Evolutionary conservation across 1,140 invertebrate species (phyloP), one percentile per base, ranked within the genome.

Genomic region (Goniozus legneri): DNA sequence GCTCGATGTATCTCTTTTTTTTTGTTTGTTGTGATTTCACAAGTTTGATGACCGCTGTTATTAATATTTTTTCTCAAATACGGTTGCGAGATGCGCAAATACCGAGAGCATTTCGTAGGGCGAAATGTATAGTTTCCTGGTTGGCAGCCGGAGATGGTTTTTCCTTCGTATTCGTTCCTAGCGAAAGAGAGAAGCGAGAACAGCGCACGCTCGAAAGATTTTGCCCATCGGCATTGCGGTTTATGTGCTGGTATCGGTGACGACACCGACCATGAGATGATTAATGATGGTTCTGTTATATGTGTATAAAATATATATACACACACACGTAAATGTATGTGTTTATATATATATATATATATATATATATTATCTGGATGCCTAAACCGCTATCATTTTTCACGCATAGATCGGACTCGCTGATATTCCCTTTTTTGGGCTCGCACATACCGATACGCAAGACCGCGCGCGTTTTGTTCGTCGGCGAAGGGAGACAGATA

Each of bases 371-470:
- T n/a, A n/a, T n/a, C n/a, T n/a, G n/a, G n/a, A n/a, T n/a, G n/a
- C n/a, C n/a, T n/a, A n/a, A n/a, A n/a, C n/a, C 43, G 35, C 56
- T 50, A 57, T 69, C 65, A 65, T 69, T 67, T 69, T 69, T 69
- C 65, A 69, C 60, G 61, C 56, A 67, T 67, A 66, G 63, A 67
- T 66, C 54, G 44, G 51, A 59, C 42, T 39, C 54, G 51, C 44
- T 64, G 63, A 64, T 67, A 65, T 52, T 35, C 50, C 44, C 43
- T 50, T 45, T 46, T 34, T 15, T 22, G 16, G 10, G 31, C 41
- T 36, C 46, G 32, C 14, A 15, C 41, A 20, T 32, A 24, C 33
- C 19, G 44, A 19, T 32, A 16, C 21, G 33, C 27, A 16, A 15
- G 35, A 10, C 18, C 20, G 15, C 27, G 14, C 39, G 14, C 12